These are phyloP conservation scores for Aplochiton taeniatus DNA, from an alignment of 2,797 vertebrate genomes.

Conservation along the genomic window DNA sequence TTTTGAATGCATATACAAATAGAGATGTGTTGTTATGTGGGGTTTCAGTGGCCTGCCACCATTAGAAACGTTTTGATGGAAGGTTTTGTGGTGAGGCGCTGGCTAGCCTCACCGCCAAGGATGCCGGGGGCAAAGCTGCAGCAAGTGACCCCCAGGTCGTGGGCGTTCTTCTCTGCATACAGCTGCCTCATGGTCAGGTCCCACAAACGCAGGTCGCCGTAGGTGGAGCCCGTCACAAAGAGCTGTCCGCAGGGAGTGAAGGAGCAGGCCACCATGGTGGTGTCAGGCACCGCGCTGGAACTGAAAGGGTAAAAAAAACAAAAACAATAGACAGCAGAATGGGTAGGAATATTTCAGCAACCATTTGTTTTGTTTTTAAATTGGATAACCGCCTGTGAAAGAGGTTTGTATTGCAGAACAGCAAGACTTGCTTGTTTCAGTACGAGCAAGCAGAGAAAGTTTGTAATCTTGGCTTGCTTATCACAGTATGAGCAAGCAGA, in stretches of 20 bases:
- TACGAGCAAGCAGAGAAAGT: too few relatives aligned
- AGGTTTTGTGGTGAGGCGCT: not conserved
- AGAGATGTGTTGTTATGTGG: too few relatives aligned
- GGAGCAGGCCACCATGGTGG: constrained; percentile 88
- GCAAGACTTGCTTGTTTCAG: too few relatives aligned
- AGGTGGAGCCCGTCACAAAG: constrained; percentile 90
- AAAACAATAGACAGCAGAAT: not conserved
- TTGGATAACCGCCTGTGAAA: too few relatives aligned
- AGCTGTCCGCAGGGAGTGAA: constrained; percentile 86
- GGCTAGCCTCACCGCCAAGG: constrained; percentile 70
- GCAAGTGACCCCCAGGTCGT: constrained; percentile 92
- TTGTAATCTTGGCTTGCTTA: too few relatives aligned
- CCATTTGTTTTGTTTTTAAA: too few relatives aligned
- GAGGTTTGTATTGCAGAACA: too few relatives aligned
- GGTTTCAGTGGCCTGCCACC: not conserved
- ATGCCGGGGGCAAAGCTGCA: constrained; percentile 84
- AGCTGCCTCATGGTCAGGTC: constrained; percentile 86
- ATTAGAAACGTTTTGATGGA: not conserved
- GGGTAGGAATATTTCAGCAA: too few relatives aligned
- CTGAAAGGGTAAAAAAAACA: constrained; percentile 62
- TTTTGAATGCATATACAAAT: too few relatives aligned
- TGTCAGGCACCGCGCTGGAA: constrained; percentile 80
- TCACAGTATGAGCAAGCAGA: too few relatives aligned
- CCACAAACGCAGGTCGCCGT: constrained; percentile 92
- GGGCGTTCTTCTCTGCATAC: constrained; percentile 84